Conservation (phyloP, 2,888 invertebrate species). For the Acronicta alni region DNA sequence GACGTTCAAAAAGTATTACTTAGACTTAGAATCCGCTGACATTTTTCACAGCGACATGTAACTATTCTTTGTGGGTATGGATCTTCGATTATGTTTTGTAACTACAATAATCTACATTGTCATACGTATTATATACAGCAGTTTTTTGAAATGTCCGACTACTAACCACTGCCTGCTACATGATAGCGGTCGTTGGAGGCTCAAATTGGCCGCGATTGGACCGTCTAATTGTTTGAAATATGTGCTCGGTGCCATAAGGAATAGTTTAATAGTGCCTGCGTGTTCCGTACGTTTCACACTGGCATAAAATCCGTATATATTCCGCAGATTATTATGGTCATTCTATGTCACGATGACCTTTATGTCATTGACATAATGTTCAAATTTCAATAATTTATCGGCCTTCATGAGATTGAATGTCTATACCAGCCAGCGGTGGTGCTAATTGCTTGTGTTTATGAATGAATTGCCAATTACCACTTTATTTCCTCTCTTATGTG, state of each 20-base stretch:
- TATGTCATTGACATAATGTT: no score
- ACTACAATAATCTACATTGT: no score
- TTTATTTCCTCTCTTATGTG: constrained; percentile 18
- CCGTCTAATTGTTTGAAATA: constrained; percentile 85
- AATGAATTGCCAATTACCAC: constrained; percentile 29
- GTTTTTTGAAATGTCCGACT: constrained; percentile 10
- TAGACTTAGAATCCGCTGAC: no score
- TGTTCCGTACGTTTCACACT: constrained; percentile 36
- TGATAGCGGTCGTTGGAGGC: constrained; percentile 57
- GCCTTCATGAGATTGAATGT: no score
- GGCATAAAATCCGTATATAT: constrained; percentile 46
- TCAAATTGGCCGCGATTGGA: constrained; percentile 82
- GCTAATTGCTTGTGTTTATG: constrained; percentile 41
- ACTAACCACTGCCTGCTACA: constrained; percentile 50
- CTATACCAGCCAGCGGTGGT: not conserved
- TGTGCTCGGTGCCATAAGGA: constrained; percentile 70
- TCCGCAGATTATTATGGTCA: constrained; percentile 15
- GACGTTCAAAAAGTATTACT: no score
- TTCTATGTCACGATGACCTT: no score
- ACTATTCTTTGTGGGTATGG: no score
- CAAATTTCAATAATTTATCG: no score
- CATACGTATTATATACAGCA: no score
- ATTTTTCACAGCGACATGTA: no score
- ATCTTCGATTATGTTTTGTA: no score
- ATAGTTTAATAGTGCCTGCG: constrained; percentile 67